Evolutionary conservation across 2,113 vertebrate species (phyloP).

Genomic region (Xiphophorus couchianus): DNA sequence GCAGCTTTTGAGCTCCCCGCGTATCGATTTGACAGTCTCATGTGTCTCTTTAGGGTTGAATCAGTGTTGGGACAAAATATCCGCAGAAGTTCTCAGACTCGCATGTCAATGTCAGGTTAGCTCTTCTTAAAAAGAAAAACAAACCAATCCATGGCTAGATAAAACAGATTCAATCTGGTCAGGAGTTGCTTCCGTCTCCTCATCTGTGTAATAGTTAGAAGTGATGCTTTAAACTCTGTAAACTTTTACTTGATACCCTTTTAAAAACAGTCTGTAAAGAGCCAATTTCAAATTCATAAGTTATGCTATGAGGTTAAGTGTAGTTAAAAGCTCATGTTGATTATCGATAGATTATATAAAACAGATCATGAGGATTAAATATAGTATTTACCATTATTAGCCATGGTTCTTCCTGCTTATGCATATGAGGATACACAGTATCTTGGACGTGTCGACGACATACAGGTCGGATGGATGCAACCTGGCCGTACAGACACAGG

Average conservation of each 20-base stretch:
- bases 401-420: too few species aligned
- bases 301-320: neutral
- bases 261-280: neutral
- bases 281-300: constrained; percentile 1
- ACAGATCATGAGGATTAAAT: too few species aligned
- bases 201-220: neutral
- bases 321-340: constrained; percentile 6
- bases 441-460: too few species aligned
- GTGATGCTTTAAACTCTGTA: neutral
- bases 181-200: neutral
- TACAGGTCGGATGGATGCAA: too few species aligned
- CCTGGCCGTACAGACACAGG: too few species aligned
- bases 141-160: constrained; percentile 1
- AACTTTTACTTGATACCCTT: neutral
- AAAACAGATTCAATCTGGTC: neutral
- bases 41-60: constrained; percentile 39
- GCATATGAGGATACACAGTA: too few species aligned
- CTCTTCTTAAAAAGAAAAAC: neutral
- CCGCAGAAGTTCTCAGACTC: constrained; percentile 5
- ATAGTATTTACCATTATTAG: too few species aligned
- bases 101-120: constrained; percentile 21
- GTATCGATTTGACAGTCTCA: constrained; percentile 24
- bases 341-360: neutral
- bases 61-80: constrained; percentile 32
- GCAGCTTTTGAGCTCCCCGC: constrained; percentile 18